Conservation (phyloP, 1,140 invertebrate species). For the Scaptomyza hsui region DNA sequence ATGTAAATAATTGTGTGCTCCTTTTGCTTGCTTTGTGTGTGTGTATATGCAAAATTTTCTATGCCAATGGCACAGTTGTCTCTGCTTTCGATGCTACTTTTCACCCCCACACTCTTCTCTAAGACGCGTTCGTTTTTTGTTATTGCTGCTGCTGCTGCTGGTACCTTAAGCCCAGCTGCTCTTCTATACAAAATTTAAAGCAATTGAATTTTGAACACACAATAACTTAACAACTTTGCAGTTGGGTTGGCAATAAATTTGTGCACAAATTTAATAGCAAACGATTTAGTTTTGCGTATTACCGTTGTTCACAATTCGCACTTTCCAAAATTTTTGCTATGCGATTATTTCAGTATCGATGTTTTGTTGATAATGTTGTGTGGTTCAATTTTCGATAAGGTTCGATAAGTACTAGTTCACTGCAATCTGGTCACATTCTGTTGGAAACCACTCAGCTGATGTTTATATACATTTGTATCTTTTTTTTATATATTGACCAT, state of each 20-base stretch:
- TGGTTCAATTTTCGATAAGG: background rate
- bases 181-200: conserved; percentile 5
- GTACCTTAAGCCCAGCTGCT: conserved; percentile 38
- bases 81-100: conserved; percentile 25
- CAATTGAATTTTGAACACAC: conserved; percentile 23
- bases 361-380: background rate
- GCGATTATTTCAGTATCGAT: conserved; percentile 35
- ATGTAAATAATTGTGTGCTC: conserved; percentile 6
- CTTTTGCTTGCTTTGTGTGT: conserved; percentile 21
- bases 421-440: conserved; percentile 1
- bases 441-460: conserved; percentile 27
- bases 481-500: conserved; percentile 13
- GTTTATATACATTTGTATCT: conserved; percentile 34
- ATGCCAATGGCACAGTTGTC: conserved; percentile 71
- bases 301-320: conserved; percentile 44
- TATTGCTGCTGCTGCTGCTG: conserved; percentile 14
- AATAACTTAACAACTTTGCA: background rate
- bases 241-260: conserved; percentile 1
- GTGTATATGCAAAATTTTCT: conserved; percentile 72
- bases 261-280: conserved; percentile 18
- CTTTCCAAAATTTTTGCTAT: conserved; percentile 40
- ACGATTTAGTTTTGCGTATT: conserved; percentile 18
- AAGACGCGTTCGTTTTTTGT: conserved; percentile 24
- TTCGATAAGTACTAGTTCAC: conserved; percentile 30
- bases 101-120: conserved; percentile 22